Evolutionary conservation across 2,888 invertebrate species (phyloP).

Genomic region (Ochlodes sylvanus): DNA sequence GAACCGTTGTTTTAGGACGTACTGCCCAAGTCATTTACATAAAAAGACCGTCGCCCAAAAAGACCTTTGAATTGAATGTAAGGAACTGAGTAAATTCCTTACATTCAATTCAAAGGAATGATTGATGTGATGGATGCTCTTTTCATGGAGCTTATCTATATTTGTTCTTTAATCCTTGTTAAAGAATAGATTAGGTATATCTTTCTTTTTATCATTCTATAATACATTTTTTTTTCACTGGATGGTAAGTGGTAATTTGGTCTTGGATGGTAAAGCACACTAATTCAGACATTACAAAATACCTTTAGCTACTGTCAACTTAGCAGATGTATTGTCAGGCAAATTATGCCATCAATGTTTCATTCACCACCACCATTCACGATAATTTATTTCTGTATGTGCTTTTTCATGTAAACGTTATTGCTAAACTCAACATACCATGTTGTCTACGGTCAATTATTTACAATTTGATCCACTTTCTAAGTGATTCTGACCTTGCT

Average conservation of each 20-base stretch:
- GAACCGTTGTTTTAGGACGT: slow-evolving; percentile 36
- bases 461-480: not conserved
- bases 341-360: too few relatives aligned
- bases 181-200: not conserved
- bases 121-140: slow-evolving; percentile 17
- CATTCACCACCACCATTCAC: too few relatives aligned
- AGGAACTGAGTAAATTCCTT: too few relatives aligned
- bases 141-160: not conserved
- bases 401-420: too few relatives aligned
- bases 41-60: slow-evolving; percentile 16
- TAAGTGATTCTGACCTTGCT: slow-evolving; percentile 1
- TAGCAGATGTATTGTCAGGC: too few relatives aligned
- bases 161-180: not conserved
- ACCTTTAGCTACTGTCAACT: too few relatives aligned
- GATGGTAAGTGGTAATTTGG: too few relatives aligned
- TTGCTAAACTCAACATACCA: not conserved
- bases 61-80: slow-evolving; percentile 19
- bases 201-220: not conserved
- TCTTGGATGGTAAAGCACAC: too few relatives aligned
- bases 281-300: too few relatives aligned
- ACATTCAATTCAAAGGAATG: slow-evolving; percentile 21
- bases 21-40: slow-evolving; percentile 29
- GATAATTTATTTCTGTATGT: too few relatives aligned
- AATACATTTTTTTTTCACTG: too few relatives aligned
- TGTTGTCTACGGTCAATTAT: not conserved